A percentile compares a stretch with the other conserved stretches of the same genome.
phyloP scores from a whole-genome alignment of 2,888 invertebrate species.

The Drosophila heteroneura region DNA sequence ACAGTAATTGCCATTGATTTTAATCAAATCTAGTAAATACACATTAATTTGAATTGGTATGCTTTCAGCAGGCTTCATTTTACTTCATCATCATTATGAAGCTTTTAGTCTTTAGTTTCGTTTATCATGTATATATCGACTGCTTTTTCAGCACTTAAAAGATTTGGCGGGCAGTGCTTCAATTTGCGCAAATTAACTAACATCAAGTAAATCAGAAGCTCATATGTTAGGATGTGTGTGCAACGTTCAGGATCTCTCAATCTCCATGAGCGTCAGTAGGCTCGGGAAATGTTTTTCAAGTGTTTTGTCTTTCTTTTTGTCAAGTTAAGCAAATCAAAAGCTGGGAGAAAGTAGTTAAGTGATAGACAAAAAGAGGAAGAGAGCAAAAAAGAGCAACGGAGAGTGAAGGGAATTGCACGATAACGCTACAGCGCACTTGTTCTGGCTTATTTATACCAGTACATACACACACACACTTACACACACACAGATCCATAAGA shows the following conservation, averaged over 20 bases:
- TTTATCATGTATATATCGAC: not conserved
- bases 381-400: conserved; percentile 4
- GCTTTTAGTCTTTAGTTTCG: not conserved
- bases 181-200: conserved; percentile 51
- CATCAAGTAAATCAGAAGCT: conserved; percentile 27
- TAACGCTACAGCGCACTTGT: conserved; percentile 67
- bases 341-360: conserved; percentile 15
- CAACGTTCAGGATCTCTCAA: conserved; percentile 39
- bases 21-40: not conserved
- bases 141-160: conserved; percentile 50
- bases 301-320: conserved; percentile 25
- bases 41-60: conserved; percentile 9
- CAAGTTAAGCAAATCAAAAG: conserved; percentile 46
- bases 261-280: conserved; percentile 22
- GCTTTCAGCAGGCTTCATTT: not conserved
- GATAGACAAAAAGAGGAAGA: not conserved
- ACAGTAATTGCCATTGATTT: not conserved
- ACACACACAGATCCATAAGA: conserved; percentile 35
- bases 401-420: conserved; percentile 58
- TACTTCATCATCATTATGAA: not conserved
- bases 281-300: conserved; percentile 26
- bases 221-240: conserved; percentile 9
- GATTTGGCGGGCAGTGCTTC: conserved; percentile 37
- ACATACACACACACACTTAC: conserved; percentile 27
- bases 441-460: conserved; percentile 50